Evolutionary conservation across 2,797 vertebrate species (phyloP).

Genomic region (Enteromius treurensis): DNA sequence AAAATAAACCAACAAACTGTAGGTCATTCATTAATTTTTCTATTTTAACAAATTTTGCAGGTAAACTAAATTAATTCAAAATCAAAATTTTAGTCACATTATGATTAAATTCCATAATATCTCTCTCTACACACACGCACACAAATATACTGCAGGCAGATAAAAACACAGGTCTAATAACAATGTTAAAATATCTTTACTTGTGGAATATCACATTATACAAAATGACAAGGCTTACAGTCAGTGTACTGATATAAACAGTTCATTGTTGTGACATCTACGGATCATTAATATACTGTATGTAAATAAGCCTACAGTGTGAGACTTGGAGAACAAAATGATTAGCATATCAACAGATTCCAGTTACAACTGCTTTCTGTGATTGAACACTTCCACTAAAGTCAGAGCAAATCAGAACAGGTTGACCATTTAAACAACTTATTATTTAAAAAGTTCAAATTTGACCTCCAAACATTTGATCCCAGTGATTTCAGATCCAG

Average conservation of each 20-base stretch:
- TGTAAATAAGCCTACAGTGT: conserved; percentile 47
- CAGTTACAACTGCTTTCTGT: conserved; percentile 8
- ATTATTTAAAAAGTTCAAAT: background rate
- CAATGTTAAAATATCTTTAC: conserved; percentile 57
- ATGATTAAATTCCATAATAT: background rate
- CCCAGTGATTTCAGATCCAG: conserved; percentile 26
- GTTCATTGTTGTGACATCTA: conserved; percentile 52
- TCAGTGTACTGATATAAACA: conserved; percentile 49
- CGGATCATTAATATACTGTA: conserved; percentile 30
- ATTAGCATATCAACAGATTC: conserved; percentile 8
- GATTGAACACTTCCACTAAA: background rate
- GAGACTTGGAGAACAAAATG: background rate
- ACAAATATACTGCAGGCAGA: background rate
- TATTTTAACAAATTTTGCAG: background rate
- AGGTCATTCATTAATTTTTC: background rate
- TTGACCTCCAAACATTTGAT: background rate
- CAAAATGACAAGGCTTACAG: conserved; percentile 58
- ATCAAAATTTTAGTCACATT: background rate
- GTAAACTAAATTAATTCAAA: background rate
- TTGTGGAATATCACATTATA: conserved; percentile 58
- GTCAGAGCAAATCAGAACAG: conserved; percentile 11
- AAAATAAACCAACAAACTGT: background rate
- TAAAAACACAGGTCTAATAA: background rate
- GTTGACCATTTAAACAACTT: conserved; percentile 1
- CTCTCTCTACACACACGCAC: background rate